Percentiles rank a stretch among this genome's conserved stretches.
Conservation (phyloP, 2,797 vertebrate species). For the Buphagus erythrorhynchus region DNA sequence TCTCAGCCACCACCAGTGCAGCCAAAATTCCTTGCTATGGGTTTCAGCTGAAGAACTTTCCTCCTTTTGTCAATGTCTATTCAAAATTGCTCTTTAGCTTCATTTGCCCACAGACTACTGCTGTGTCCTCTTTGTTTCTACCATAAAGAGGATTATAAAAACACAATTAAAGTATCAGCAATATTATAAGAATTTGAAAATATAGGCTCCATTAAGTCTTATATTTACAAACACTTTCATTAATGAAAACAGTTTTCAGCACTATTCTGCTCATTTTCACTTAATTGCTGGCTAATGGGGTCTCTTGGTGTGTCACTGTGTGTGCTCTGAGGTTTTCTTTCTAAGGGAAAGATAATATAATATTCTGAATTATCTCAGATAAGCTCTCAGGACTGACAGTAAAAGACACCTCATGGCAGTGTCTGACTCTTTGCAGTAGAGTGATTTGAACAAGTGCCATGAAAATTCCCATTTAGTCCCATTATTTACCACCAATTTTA, state of each 20-base stretch:
- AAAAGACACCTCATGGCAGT: not conserved
- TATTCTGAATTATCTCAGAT: conserved; percentile 28
- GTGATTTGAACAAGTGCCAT: conserved; percentile 28
- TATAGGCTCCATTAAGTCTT: conserved; percentile 26
- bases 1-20: not conserved
- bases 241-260: conserved; percentile 39
- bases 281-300: conserved; percentile 36
- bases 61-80: not conserved
- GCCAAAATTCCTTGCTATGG: not conserved
- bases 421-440: conserved; percentile 7
- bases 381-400: conserved; percentile 3
- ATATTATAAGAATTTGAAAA: conserved; percentile 26
- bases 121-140: not conserved
- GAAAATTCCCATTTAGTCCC: conserved; percentile 43
- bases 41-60: not conserved
- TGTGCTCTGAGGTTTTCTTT: conserved; percentile 31
- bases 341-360: conserved; percentile 1
- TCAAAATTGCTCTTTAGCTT: not conserved
- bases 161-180: not conserved
- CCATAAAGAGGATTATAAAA: conserved; percentile 10
- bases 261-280: conserved; percentile 33
- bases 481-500: conserved; percentile 48
- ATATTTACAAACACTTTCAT: conserved; percentile 35
- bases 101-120: not conserved
- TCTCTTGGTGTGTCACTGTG: not conserved